Base-by-base conservation (phyloP, 2,888 invertebrate species). In the Orchesellides sinensis region DNA sequence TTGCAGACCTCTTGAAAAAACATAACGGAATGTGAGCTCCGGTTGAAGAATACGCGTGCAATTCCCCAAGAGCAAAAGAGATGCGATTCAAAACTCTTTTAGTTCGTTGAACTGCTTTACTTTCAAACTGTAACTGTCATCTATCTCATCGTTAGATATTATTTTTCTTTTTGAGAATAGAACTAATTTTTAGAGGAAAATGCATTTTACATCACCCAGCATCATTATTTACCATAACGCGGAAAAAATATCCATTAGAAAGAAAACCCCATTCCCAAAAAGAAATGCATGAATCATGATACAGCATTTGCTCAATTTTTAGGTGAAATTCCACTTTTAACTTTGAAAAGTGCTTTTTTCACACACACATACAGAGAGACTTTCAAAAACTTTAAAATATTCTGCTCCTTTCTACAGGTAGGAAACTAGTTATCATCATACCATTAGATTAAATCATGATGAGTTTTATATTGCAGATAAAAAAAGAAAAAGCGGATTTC, bases 31-130 rank as follows among this genome's bases (percentile, higher is more conserved):
- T 40, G 29, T 8, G 45, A 77, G 68, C 59, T 69, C 77, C 52
- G 74, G 54, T 74, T 75, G 66, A 75, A 45, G 75, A 66, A n/a
- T n/a, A n/a, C n/a, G n/a, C n/a, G n/a, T n/a, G n/a, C n/a, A n/a
- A 40, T 10, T 40, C 40, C 10, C 40, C n/a, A 40, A 40, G 14
- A 40, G n/a, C 40, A 10, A 40, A 40, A 40, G n/a, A n/a, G n/a
- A n/a, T n/a, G n/a, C n/a, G n/a, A n/a, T n/a, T n/a, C 40, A 40
- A 40, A 14, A 40, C n/a, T 40, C 59, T 63, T 35, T 40, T 75
- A 75, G 81, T 82, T 82, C 81, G 81, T 82, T 82, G 81, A 82
- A 82, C 81, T 82, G 81, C 81, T 82, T 82, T 82, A 82, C 81
- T 82, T 82, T 82, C 81, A 69, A 82, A 74, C 81, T 82, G 81